phyloP scores from a whole-genome alignment of 2,888 invertebrate genomes.

The Ischnus inquisitorius region DNA sequence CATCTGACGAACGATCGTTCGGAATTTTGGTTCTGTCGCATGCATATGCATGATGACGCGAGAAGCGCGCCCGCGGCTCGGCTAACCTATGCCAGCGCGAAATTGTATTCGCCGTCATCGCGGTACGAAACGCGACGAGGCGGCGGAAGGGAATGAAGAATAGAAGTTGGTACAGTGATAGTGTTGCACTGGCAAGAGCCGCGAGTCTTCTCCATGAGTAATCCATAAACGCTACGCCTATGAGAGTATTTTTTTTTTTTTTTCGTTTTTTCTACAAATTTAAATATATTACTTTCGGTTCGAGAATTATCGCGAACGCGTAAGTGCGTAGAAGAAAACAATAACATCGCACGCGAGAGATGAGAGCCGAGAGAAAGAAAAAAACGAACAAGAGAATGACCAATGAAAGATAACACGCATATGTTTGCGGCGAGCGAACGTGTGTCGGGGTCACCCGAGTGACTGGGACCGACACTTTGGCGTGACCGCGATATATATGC shows the following conservation, averaged over 20 bases:
- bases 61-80: too few species aligned
- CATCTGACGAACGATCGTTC: too few species aligned
- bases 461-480: slow-evolving; percentile 1
- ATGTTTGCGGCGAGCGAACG: slow-evolving; percentile 4
- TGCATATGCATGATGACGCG: too few species aligned
- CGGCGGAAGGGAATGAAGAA: neutral
- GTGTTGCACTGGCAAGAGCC: neutral
- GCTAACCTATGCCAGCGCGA: too few species aligned
- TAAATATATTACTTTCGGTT: too few species aligned
- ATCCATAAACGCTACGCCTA: too few species aligned
- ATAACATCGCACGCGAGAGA: slow-evolving; percentile 2
- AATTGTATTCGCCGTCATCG: too few species aligned
- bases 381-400: neutral
- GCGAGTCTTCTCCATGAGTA: too few species aligned
- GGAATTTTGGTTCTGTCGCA: too few species aligned
- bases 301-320: neutral
- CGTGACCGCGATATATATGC: slow-evolving; percentile 4
- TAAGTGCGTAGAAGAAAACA: neutral
- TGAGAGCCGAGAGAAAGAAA: neutral
- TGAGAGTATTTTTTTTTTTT: too few species aligned
- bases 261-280: too few species aligned
- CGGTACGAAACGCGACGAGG: neutral
- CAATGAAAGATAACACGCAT: neutral
- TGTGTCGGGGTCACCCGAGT: neutral
- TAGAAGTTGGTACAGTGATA: neutral